These are phyloP conservation scores for Sebastes goodei DNA, from an alignment of 2,797 vertebrate species.

Conservation along the genomic window DNA sequence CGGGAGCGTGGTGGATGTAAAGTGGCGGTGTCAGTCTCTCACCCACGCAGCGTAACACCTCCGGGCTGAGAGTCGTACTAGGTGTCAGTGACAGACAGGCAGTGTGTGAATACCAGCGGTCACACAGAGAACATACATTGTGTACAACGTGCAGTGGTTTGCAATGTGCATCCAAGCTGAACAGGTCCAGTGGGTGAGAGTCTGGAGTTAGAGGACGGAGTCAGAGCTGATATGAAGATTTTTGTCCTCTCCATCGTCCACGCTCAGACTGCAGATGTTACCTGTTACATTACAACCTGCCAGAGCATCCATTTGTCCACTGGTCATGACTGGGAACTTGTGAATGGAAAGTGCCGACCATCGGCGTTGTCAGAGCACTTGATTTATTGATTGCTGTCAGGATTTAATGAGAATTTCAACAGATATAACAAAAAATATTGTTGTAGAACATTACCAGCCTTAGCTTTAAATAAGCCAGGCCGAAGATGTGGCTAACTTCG, in stretches of 20 bases:
- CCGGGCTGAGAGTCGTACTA: constrained; percentile 59
- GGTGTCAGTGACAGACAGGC: constrained; percentile 67
- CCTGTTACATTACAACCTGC: not conserved
- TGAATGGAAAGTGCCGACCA: not conserved
- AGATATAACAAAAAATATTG: no score
- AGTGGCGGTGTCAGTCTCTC: constrained; percentile 73
- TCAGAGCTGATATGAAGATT: not conserved
- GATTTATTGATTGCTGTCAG: no score
- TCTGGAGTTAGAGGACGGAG: not conserved
- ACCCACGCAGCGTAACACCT: constrained; percentile 68
- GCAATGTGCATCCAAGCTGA: not conserved
- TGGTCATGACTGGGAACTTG: not conserved
- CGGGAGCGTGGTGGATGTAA: constrained; percentile 68
- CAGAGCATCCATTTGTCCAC: not conserved
- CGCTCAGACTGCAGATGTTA: no score
- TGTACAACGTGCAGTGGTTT: not conserved
- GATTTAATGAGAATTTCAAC: no score
- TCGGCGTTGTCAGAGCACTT: no score
- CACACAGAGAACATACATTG: not conserved
- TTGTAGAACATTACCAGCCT: no score
- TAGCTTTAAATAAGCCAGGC: no score
- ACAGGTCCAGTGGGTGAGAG: not conserved
- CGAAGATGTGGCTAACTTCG: no score
- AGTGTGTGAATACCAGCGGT: constrained; percentile 40
- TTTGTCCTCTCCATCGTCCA: not conserved